Base-by-base conservation (phyloP, 2,113 vertebrate species). In the Cettia cetti region DNA sequence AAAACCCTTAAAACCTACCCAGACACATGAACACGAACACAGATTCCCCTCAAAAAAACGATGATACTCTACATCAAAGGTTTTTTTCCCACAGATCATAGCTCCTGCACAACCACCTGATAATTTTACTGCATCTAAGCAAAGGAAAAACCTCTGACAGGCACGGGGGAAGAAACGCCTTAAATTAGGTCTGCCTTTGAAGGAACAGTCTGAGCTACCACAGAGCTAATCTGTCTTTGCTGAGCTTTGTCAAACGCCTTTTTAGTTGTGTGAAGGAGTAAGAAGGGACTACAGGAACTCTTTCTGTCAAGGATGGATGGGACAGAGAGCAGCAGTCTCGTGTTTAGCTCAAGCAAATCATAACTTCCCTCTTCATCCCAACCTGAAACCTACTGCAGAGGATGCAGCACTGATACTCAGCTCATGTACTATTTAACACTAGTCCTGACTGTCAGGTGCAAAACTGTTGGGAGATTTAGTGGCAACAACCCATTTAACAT, bases 1-100 rank as follows among this genome's bases (percentile, higher is more conserved):
- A 88, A 94, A 91, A 56, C 47, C 79, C 31, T 88, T 90, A 93
- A 85, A 95, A 92, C 87, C 90, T 82, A 87, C 53, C 66, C 70
- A 91, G 84, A 94, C 87, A 85, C 31, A 85, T 28, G 69, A 54
- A 53, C 15, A 37, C 4, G 28, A 87, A 64, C 33, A 69, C 16
- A 76, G n/a, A 87, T 70, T 92, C 63, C 15, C 24, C 42, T 80
- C 31, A 53, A 53, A 95, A 65, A 31, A 87, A 47, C 14, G 16
- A 66, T 79, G 35, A 72, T 19, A 69, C 27, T 30, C 35, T 59
- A 50, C 40, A 77, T 70, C 33, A 56, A 50, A 87, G 39, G 4
- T 0, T 5, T 72, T 42, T 74, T 61, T 8, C 7, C 45, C 42
- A 88, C 18, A 20, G 27, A 72, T 40, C 44, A 68, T 4, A 64